Base-by-base conservation (phyloP, 2,113 vertebrate species). In the Cephalopholis sonnerati region DNA sequence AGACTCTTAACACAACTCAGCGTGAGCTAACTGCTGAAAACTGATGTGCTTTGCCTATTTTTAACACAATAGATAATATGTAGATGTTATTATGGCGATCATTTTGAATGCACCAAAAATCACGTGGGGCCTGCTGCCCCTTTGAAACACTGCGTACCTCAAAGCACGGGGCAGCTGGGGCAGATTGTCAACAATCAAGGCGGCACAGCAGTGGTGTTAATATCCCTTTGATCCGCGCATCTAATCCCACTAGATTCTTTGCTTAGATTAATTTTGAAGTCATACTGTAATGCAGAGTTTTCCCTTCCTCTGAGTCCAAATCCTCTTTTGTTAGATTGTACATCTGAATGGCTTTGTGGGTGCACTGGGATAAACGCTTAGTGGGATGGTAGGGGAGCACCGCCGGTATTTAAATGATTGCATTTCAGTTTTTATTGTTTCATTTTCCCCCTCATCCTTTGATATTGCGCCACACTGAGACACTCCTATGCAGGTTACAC, bases 211-310 rank as follows among this genome's bases (percentile, higher is more conserved):
- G 84, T 44, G 65, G 75, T 86, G 91, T 84, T 94, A 92, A 93
- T 93, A 94, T 93, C 89, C 89, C 89, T 95, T 87, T 95, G 91
- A 95, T 95, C 92, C 84, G 69, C 27, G 54, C 70, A 61, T 53
- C 81, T 93, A 95, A 95, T 94, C 92, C 89, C 86, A 62, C 70
- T 81, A 88, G 81, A 95, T 94, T 93, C 72, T 88, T 90, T 89
- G 73, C 84, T 72, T 83, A 86, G 93, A 95, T 95, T 95, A 91
- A 93, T 94, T 93, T 91, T 85, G 53, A 83, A 92, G 83, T 89
- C 84, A 89, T 94, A 44, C 41, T 44, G 41, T 44, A 93, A 94
- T 90, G 81, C 82, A 46, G 89, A 86, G 63, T 81, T 92, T 87
- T 87, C 79, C 65, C 72, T 81, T 87, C 76, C 67, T 76, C 74